These are phyloP conservation scores for Drosophila ogumai DNA, from an alignment of 1,140 invertebrate species.

Conservation along the genomic window DNA sequence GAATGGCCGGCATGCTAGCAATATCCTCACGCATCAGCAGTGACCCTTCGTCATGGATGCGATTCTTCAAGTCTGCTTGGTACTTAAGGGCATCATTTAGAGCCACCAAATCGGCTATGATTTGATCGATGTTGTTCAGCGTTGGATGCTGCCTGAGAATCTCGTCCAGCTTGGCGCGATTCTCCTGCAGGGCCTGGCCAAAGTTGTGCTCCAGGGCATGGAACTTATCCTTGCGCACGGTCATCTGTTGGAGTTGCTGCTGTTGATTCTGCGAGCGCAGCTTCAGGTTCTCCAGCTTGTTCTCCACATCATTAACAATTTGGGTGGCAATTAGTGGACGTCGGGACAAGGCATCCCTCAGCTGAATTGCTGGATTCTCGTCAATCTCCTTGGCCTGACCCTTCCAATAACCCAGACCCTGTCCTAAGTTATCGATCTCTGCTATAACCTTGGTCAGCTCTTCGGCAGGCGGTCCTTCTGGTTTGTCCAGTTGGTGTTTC, in stretches of 20 bases:
- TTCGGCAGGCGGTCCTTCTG: conserved; percentile 88
- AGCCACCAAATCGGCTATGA: conserved; percentile 80
- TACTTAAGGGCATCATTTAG: conserved; percentile 86
- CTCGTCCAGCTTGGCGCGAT: conserved; percentile 86
- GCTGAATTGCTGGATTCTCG: conserved; percentile 87
- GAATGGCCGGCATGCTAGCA: conserved; percentile 90
- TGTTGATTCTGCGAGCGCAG: conserved; percentile 88
- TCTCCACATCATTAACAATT: conserved; percentile 90
- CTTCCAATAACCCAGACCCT: conserved; percentile 90
- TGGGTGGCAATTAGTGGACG: conserved; percentile 89
- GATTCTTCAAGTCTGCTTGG: conserved; percentile 86
- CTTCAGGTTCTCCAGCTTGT: conserved; percentile 88
- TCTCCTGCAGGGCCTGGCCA: conserved; percentile 87
- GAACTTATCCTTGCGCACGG: conserved; percentile 89
- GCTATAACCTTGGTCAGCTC: conserved; percentile 88
- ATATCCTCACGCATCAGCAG: conserved; percentile 93
- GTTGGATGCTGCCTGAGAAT: conserved; percentile 85
- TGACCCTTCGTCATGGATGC: conserved; percentile 89
- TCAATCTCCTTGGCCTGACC: conserved; percentile 89
- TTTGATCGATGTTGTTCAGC: conserved; percentile 83
- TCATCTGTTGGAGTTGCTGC: conserved; percentile 89
- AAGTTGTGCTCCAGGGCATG: conserved; percentile 88
- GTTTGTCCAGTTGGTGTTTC: conserved; percentile 91
- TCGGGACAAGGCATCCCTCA: conserved; percentile 89
- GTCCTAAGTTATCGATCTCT: conserved; percentile 89